Base-by-base conservation (phyloP, 2,113 vertebrate genomes). In the Burhinus bistriatus region DNA sequence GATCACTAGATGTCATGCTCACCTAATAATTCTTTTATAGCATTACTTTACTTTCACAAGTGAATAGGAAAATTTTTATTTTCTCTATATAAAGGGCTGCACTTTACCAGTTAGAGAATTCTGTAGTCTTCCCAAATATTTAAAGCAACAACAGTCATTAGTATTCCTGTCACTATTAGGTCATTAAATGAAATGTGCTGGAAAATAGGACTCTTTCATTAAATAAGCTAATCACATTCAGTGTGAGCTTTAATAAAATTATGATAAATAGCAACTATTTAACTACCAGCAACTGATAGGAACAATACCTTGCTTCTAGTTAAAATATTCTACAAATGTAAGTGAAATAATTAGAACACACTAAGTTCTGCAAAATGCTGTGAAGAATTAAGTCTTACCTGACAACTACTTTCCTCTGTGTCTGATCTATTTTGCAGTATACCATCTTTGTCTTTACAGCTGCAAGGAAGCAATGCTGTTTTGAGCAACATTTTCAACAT, bases 361-460 rank as follows among this genome's bases (percentile, higher is more conserved):
- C 57, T 17, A 49, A 95, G 88, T 96, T 95, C 79, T 93, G 93
- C 91, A 98, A 97, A 98, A 96, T 83, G 91, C 89, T 82, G 51
- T 32, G 90, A 92, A 95, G 83, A 97, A 97, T 83, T 97, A 95
- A 95, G 83, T 87, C 98, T 98, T 98, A 99, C 99, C 99, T 99
- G 97, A 99, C 99, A 95, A 99, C 98, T 93, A 99, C 99, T 98
- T 99, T 99, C 93, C 98, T 98, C 98, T 99, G 99, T 49, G 99
- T 99, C 97, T 99, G 99, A 98, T 99, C 99, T 89, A 99, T 99
- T 98, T 99, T 99, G 98, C 99, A 99, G 97, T 99, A 99, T 30
- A 99, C 99, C 99, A 99, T 99, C 98, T 99, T 99, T 95, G 99
- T 99, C 97, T 99, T 99, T 89, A 99, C 99, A 84, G 99, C 99